Percentiles rank a stretch among this genome's conserved stretches.
These are phyloP conservation scores for Taenaris catops DNA, from an alignment of 2,888 invertebrate genomes.

Conservation along the genomic window DNA sequence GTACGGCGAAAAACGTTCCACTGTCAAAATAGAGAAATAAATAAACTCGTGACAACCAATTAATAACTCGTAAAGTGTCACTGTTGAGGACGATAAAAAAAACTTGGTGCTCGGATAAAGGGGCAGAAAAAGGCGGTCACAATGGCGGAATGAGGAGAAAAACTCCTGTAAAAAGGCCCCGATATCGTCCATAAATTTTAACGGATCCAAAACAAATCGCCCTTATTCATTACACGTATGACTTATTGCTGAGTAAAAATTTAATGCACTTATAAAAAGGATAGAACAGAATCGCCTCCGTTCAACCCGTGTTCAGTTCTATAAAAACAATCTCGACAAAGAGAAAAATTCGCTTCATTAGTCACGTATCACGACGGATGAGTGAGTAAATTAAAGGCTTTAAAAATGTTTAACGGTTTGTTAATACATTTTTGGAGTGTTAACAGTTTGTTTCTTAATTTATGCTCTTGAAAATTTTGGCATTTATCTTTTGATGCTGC, in stretches of 20 bases:
- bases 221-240: slow-evolving; percentile 79
- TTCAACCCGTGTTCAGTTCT: slow-evolving; percentile 37
- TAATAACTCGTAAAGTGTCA: slow-evolving; percentile 80
- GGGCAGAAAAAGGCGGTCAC: slow-evolving; percentile 71
- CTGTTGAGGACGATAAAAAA: slow-evolving; percentile 70
- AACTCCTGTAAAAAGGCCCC: slow-evolving; percentile 69
- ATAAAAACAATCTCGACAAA: slow-evolving; percentile 52
- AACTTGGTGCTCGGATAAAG: slow-evolving; percentile 55
- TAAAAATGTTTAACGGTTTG: slow-evolving; percentile 33
- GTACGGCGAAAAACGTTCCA: slow-evolving; percentile 69
- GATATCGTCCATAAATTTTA: slow-evolving; percentile 76
- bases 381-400: slow-evolving; percentile 35
- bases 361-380: slow-evolving; percentile 47
- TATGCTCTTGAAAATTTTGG: slow-evolving; percentile 8
- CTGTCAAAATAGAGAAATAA: slow-evolving; percentile 79
- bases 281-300: slow-evolving; percentile 41
- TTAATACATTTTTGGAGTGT: slow-evolving; percentile 19
- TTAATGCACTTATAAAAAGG: slow-evolving; percentile 68
- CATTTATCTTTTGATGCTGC: slow-evolving; percentile 5
- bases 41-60: slow-evolving; percentile 77
- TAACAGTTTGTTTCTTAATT: slow-evolving; percentile 13
- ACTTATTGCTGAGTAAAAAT: slow-evolving; percentile 69
- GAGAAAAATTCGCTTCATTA: slow-evolving; percentile 58
- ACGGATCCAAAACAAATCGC: slow-evolving; percentile 78
- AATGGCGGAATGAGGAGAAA: slow-evolving; percentile 68